These are phyloP conservation scores for Chromis chromis DNA, from an alignment of 2,797 vertebrate species.

Conservation along the genomic window DNA sequence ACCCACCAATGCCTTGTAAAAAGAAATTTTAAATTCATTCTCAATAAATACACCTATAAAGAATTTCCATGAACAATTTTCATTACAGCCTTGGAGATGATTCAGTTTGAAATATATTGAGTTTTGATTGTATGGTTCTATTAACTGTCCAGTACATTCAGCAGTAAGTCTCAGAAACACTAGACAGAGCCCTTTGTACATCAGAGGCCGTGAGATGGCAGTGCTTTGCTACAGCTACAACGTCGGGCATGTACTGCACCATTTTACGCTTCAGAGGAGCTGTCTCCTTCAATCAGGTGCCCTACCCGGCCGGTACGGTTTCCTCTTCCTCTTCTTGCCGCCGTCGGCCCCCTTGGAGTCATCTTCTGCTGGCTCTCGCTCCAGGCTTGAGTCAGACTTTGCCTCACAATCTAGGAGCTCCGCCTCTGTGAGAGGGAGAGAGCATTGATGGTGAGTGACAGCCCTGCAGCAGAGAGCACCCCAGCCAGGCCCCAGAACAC, in stretches of 20 bases:
- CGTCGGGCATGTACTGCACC: slow-evolving; percentile 75
- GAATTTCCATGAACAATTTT: not conserved
- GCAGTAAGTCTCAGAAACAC: slow-evolving; percentile 39
- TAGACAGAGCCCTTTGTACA: slow-evolving; percentile 47
- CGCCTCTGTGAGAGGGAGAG: slow-evolving; percentile 85
- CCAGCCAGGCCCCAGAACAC: slow-evolving; percentile 41
- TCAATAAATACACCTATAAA: not conserved
- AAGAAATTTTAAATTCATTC: slow-evolving; percentile 15
- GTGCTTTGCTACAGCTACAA: slow-evolving; percentile 67
- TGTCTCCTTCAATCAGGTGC: slow-evolving; percentile 80
- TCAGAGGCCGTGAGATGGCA: slow-evolving; percentile 70
- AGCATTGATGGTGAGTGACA: slow-evolving; percentile 74
- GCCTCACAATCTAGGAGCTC: slow-evolving; percentile 96
- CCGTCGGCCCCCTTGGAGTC: slow-evolving; percentile 92
- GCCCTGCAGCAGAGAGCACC: slow-evolving; percentile 57
- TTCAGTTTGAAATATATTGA: slow-evolving; percentile 1
- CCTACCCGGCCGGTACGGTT: slow-evolving; percentile 97
- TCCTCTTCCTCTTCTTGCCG: slow-evolving; percentile 97
- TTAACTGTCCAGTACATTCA: slow-evolving; percentile 34
- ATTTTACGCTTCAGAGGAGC: slow-evolving; percentile 82
- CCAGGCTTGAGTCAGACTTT: slow-evolving; percentile 98
- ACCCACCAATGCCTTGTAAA: slow-evolving; percentile 93
- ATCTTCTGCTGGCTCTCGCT: slow-evolving; percentile 93
- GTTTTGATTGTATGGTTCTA: slow-evolving; percentile 3
- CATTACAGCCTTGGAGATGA: not conserved